These are phyloP conservation scores for Oppia nitens DNA, from an alignment of 1,140 invertebrate genomes.

Conservation along the genomic window DNA sequence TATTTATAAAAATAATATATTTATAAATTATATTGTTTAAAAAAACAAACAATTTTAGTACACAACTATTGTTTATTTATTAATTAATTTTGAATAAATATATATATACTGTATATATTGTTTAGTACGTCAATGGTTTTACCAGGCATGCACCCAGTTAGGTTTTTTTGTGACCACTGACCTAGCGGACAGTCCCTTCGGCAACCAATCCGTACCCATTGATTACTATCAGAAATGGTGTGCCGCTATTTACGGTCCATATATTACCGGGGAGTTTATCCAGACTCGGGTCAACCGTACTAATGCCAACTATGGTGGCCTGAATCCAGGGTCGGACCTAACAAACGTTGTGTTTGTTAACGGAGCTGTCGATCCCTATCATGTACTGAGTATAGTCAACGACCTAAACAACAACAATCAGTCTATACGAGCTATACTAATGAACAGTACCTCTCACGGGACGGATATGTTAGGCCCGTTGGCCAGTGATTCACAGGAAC, in stretches of 20 bases:
- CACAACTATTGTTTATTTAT: too few species aligned
- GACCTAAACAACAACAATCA: conserved; percentile 24
- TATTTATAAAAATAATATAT: not conserved
- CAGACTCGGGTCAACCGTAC: conserved; percentile 44
- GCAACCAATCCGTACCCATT: conserved; percentile 51
- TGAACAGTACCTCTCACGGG: conserved; percentile 30
- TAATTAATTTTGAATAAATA: too few species aligned
- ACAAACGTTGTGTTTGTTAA: conserved; percentile 67
- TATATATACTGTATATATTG: too few species aligned
- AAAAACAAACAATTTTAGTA: too few species aligned
- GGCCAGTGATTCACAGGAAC: conserved; percentile 22
- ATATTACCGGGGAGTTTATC: conserved; percentile 41
- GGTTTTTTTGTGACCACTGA: conserved; percentile 82
- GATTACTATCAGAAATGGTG: conserved; percentile 67
- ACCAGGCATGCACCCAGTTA: conserved; percentile 91
- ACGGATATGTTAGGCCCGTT: conserved; percentile 31
- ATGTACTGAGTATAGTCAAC: conserved; percentile 44
- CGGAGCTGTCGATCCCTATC: conserved; percentile 83
- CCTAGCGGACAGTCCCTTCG: conserved; percentile 50
- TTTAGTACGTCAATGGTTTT: conserved; percentile 61
- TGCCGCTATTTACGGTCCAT: conserved; percentile 51
- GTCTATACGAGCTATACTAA: conserved; percentile 26
- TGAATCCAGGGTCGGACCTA: conserved; percentile 46
- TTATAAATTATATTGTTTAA: too few species aligned
- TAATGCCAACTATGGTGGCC: conserved; percentile 60